Conservation (phyloP, 1,140 invertebrate species). For the Drosophila takahashii region DNA sequence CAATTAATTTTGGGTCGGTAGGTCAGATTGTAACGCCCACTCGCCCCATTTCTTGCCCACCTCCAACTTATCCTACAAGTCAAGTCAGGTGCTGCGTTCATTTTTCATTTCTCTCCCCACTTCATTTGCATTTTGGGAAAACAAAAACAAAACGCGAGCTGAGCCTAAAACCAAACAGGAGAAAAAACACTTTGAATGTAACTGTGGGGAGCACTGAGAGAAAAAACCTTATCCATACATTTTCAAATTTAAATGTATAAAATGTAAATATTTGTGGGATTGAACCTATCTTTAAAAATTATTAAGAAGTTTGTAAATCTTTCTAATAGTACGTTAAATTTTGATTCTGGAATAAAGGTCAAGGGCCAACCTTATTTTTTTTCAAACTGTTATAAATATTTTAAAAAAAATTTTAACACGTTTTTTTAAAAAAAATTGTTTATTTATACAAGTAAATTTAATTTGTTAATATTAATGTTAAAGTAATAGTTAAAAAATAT, state of each 20-base stretch:
- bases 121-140: constrained; percentile 72
- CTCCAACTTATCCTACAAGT: constrained; percentile 15
- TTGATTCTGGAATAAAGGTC: too few species aligned
- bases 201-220: background rate
- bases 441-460: too few species aligned
- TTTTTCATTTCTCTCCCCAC: constrained; percentile 69
- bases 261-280: background rate
- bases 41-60: background rate
- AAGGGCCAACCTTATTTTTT: too few species aligned
- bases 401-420: too few species aligned
- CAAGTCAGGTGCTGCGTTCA: constrained; percentile 69
- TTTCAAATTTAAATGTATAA: background rate
- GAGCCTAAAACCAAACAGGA: constrained; percentile 45
- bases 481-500: too few species aligned
- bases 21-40: constrained; percentile 39
- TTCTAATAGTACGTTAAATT: too few species aligned
- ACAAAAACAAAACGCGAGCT: constrained; percentile 45
- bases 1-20: constrained; percentile 78
- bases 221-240: constrained; percentile 1
- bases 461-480: too few species aligned
- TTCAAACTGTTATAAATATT: too few species aligned
- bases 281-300: too few species aligned
- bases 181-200: constrained; percentile 20
- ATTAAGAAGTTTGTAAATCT: too few species aligned
- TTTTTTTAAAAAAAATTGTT: too few species aligned